phyloP scores from a whole-genome alignment of 2,113 vertebrate genomes.

The Rutilus rutilus region DNA sequence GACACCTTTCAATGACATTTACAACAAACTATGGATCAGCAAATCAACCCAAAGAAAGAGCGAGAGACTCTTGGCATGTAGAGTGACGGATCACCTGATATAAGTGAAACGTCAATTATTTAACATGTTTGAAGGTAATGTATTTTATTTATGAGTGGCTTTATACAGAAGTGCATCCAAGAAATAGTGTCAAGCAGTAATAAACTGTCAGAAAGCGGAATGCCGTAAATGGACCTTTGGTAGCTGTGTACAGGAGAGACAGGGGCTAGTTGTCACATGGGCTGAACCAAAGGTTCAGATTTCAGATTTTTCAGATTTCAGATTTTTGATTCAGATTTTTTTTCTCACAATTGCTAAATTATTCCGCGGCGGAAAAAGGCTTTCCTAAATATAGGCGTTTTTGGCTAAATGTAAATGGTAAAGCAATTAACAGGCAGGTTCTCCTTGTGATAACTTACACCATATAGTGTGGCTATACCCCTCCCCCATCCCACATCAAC shows the following conservation, averaged over 20 bases:
- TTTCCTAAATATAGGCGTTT: not conserved
- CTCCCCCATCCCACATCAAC: not conserved
- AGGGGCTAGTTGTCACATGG: not conserved
- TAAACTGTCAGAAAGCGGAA: not conserved
- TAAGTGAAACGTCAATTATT: conserved; percentile 77
- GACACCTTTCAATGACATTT: conserved; percentile 4
- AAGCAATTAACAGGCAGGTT: not conserved
- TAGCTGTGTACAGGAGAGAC: not conserved
- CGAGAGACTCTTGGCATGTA: conserved; percentile 62
- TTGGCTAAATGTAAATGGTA: not conserved
- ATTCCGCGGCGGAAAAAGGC: no score
- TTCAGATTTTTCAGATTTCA: no score
- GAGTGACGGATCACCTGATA: conserved; percentile 68
- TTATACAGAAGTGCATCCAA: conserved; percentile 65
- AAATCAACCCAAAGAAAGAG: conserved; percentile 18
- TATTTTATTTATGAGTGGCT: conserved; percentile 79
- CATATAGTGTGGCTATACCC: not conserved
- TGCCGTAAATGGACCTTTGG: not conserved
- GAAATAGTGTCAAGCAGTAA: conserved; percentile 11
- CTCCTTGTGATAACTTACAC: not conserved
- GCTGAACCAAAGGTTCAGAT: no score
- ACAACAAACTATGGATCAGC: conserved; percentile 29
- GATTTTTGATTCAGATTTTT: no score
- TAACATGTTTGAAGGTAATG: conserved; percentile 77
- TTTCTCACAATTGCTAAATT: no score